Conservation (phyloP, 2,888 invertebrate genomes). For the Lacanobia wlatinum region DNA sequence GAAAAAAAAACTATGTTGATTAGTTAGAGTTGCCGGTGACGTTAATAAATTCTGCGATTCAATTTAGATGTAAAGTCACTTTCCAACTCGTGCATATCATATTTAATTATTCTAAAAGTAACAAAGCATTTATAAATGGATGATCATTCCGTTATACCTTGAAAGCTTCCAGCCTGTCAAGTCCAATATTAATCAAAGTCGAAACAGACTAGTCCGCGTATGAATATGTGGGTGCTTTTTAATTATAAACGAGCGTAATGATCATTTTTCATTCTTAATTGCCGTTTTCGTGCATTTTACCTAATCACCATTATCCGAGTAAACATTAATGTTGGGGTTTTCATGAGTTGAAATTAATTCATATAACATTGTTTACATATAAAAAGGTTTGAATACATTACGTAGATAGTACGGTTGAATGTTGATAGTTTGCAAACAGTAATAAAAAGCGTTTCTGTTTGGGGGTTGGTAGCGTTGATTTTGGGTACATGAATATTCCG, state of each 20-base stretch:
- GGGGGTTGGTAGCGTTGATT: constrained; percentile 72
- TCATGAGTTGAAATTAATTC: constrained; percentile 69
- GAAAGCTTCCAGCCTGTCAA: constrained; percentile 80
- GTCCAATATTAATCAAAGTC: constrained; percentile 88
- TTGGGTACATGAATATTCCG: constrained; percentile 85
- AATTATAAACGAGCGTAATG: constrained; percentile 86
- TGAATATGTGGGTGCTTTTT: constrained; percentile 84
- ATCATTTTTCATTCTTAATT: constrained; percentile 90
- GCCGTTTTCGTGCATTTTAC: constrained; percentile 85
- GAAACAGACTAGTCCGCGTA: constrained; percentile 78
- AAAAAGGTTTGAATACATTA: constrained; percentile 61
- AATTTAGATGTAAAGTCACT: constrained; percentile 31
- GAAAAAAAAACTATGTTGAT: not conserved
- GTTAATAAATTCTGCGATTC: constrained; percentile 23
- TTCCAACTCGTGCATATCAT: constrained; percentile 44
- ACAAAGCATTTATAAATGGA: constrained; percentile 62
- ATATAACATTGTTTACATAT: constrained; percentile 55
- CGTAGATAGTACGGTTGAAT: constrained; percentile 45
- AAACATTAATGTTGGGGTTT: constrained; percentile 71
- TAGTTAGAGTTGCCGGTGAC: not conserved
- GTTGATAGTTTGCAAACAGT: constrained; percentile 74
- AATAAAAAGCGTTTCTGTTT: constrained; percentile 77
- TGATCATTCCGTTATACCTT: constrained; percentile 76
- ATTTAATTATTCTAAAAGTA: constrained; percentile 66
- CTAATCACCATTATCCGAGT: constrained; percentile 85